These are phyloP conservation scores for Alexandromys fortis DNA, from an alignment of 2,113 vertebrate species.

Conservation along the genomic window DNA sequence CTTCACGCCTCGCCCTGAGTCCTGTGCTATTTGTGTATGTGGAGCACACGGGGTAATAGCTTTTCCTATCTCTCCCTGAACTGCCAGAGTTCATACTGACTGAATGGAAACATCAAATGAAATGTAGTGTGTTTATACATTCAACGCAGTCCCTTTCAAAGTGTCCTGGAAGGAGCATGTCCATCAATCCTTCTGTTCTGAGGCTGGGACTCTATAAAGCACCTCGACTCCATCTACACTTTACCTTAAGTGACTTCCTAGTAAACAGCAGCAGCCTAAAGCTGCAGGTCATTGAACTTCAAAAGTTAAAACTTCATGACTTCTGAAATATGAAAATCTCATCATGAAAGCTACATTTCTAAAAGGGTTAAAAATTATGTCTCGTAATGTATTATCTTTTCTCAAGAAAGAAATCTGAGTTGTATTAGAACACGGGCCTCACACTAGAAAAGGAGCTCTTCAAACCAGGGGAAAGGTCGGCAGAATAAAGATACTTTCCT, in stretches of 20 bases:
- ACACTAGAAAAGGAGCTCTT: neutral
- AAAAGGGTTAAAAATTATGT: slow-evolving; percentile 67
- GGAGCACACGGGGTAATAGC: slow-evolving; percentile 13
- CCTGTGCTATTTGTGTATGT: slow-evolving; percentile 32
- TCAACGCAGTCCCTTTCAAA: slow-evolving; percentile 55
- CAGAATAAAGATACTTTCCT: slow-evolving; percentile 4
- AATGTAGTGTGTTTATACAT: slow-evolving; percentile 66
- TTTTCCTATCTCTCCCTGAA: slow-evolving; percentile 55
- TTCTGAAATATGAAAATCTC: slow-evolving; percentile 83
- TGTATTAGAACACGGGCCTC: slow-evolving; percentile 40
- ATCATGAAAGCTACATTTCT: slow-evolving; percentile 81
- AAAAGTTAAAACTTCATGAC: slow-evolving; percentile 78
- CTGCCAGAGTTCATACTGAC: neutral
- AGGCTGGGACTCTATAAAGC: neutral
- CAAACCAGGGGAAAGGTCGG: slow-evolving; percentile 63
- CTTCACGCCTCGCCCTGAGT: neutral
- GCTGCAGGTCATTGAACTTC: slow-evolving; percentile 63
- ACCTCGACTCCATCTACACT: slow-evolving; percentile 51
- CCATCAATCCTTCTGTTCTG: neutral
- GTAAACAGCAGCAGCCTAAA: slow-evolving; percentile 77
- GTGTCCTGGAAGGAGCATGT: neutral
- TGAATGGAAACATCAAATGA: slow-evolving; percentile 43
- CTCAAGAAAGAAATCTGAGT: slow-evolving; percentile 60
- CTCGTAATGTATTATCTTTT: slow-evolving; percentile 63
- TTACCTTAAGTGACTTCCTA: slow-evolving; percentile 72